Conservation (phyloP, 2,113 vertebrate genomes). For the Cisticola juncidis region DNA sequence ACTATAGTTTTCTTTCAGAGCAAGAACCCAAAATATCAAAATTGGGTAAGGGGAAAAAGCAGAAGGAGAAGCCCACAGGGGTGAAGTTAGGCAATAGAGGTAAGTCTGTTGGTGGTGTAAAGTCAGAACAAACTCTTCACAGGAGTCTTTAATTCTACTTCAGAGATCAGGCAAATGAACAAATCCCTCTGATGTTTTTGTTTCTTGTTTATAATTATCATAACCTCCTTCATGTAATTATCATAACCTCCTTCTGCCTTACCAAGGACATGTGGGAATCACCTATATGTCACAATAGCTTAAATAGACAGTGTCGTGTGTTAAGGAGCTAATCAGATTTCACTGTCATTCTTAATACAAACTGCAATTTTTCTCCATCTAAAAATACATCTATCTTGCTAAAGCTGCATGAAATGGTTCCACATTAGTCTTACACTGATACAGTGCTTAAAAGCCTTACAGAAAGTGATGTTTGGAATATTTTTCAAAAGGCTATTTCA, state of each 20-base stretch:
- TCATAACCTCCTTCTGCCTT: not conserved
- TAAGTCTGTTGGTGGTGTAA: not conserved
- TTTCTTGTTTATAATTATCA: constrained; percentile 7
- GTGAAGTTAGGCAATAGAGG: not conserved
- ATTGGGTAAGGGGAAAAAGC: not conserved
- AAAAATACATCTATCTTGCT: not conserved
- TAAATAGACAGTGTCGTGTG: not conserved
- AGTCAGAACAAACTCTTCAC: not conserved
- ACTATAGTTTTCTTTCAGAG: not conserved
- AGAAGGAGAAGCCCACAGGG: not conserved
- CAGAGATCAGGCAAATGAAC: not conserved
- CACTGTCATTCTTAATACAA: not conserved
- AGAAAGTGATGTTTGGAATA: not conserved
- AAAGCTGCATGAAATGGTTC: not conserved
- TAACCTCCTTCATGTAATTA: not conserved
- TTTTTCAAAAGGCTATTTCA: not conserved
- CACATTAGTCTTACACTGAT: not conserved
- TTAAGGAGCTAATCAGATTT: constrained; percentile 39
- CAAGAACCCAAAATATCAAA: not conserved
- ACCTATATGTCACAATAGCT: not conserved
- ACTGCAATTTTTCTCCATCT: not conserved
- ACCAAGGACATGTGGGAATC: not conserved
- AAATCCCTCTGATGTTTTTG: not conserved
- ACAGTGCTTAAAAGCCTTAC: not conserved
- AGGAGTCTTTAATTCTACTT: not conserved